These are phyloP conservation scores for Taurulus bubalis DNA, from an alignment of 2,113 vertebrate species.

Conservation along the genomic window DNA sequence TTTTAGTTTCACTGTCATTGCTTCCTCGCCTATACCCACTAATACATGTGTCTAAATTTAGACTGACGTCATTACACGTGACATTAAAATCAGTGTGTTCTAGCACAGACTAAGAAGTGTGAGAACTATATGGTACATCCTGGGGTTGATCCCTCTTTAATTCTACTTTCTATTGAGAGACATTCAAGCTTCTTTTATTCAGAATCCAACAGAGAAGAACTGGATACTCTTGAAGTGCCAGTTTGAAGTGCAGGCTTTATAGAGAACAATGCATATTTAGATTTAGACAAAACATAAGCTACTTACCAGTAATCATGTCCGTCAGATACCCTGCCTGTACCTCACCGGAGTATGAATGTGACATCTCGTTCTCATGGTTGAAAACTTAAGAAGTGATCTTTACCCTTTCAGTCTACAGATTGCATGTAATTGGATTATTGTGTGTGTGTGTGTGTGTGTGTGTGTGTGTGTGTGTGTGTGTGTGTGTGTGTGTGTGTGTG, in stretches of 20 bases:
- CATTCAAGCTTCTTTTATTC: slow-evolving; percentile 18
- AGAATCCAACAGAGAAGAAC: slow-evolving; percentile 3
- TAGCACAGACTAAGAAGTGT: slow-evolving; percentile 1
- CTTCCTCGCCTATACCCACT: slow-evolving; percentile 31
- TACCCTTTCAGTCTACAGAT: slow-evolving; percentile 9
- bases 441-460: not conserved
- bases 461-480: slow-evolving; percentile 20
- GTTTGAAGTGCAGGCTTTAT: slow-evolving; percentile 8
- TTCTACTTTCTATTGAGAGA: slow-evolving; percentile 1
- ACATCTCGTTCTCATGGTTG: slow-evolving; percentile 33
- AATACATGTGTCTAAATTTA: slow-evolving; percentile 59
- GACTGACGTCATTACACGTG: slow-evolving; percentile 41
- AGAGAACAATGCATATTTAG: slow-evolving; percentile 44
- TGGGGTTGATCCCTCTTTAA: slow-evolving; percentile 33
- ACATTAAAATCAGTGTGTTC: slow-evolving; percentile 37
- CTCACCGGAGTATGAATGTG: slow-evolving; percentile 16
- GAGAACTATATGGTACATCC: slow-evolving; percentile 20
- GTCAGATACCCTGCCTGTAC: not conserved
- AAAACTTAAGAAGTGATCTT: slow-evolving; percentile 53
- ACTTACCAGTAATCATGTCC: slow-evolving; percentile 24
- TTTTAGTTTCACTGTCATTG: slow-evolving; percentile 61
- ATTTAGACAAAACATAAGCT: slow-evolving; percentile 41
- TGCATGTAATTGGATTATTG: slow-evolving; percentile 35
- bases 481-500: not conserved
- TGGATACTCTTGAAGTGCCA: slow-evolving; percentile 31